Evolutionary conservation across 1,140 invertebrate genomes (phyloP).

Genomic region (Apis florea): DNA sequence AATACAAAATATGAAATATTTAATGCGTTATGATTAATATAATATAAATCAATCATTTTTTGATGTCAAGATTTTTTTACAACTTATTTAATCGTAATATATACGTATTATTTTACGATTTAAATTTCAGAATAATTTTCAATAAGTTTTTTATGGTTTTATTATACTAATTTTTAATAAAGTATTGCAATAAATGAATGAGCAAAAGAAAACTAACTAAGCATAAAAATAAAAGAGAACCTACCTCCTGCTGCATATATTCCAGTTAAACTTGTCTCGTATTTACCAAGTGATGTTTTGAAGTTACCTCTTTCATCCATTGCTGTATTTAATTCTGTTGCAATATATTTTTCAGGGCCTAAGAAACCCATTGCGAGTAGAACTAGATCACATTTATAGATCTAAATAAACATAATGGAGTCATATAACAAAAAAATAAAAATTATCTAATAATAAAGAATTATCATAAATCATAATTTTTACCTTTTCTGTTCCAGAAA

Average conservation of each 20-base stretch:
- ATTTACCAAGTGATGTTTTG: constrained; percentile 89
- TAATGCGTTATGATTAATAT: no score
- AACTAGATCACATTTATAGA: constrained; percentile 94
- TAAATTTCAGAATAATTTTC: no score
- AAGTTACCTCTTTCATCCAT: constrained; percentile 97
- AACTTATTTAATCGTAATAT: no score
- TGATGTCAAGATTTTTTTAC: no score
- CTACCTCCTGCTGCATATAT: constrained; percentile 98
- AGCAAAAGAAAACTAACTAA: no score
- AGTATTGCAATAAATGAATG: no score
- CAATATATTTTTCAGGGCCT: constrained; percentile 95
- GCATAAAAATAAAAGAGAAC: not conserved
- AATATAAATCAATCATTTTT: no score
- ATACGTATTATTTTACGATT: no score
- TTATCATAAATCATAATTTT: not conserved
- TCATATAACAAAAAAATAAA: no score
- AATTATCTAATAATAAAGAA: not conserved
- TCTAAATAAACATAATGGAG: constrained; percentile 64
- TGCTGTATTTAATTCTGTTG: constrained; percentile 90
- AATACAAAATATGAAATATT: no score
- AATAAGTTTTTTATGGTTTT: no score
- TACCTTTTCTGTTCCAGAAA: constrained; percentile 89
- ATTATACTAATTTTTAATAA: no score
- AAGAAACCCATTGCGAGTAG: constrained; percentile 99
- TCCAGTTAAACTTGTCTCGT: constrained; percentile 90